A percentile compares a stretch with the other conserved stretches of the same genome.
Conservation (phyloP, 2,113 vertebrate species). For the Sphyrna mokarran region DNA sequence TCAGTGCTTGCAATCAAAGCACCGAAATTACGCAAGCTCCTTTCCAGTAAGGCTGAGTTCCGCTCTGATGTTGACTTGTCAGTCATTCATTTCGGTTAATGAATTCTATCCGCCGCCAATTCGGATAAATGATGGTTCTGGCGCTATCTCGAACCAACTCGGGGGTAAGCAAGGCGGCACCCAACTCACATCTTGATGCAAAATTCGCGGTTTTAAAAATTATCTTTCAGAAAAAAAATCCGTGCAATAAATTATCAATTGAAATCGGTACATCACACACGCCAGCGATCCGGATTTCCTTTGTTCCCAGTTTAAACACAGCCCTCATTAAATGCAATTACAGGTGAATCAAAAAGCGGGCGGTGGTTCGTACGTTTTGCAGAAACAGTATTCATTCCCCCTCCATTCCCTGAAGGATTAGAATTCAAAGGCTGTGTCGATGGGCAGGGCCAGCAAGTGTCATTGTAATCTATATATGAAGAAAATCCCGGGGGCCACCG, state of each 20-base stretch:
- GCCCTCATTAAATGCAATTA: background rate
- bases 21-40: background rate
- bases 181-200: background rate
- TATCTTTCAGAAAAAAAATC: background rate
- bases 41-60: background rate
- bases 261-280: background rate
- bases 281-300: background rate
- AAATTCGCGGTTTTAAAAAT: background rate
- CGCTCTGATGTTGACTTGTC: background rate
- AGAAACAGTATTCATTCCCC: too few relatives aligned
- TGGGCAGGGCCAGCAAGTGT: background rate
- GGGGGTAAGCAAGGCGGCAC: background rate
- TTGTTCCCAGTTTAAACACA: background rate
- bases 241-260: conserved; percentile 11
- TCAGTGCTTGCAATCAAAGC: background rate
- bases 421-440: background rate
- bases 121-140: background rate
- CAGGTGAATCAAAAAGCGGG: background rate
- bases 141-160: background rate
- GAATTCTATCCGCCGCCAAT: background rate
- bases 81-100: background rate
- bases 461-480: background rate
- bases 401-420: background rate
- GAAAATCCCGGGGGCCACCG: background rate
- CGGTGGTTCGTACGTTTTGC: background rate